These are phyloP conservation scores for Nematostella vectensis DNA, from an alignment of 92 coral and sea anemone species.

Conservation along the genomic window DNA sequence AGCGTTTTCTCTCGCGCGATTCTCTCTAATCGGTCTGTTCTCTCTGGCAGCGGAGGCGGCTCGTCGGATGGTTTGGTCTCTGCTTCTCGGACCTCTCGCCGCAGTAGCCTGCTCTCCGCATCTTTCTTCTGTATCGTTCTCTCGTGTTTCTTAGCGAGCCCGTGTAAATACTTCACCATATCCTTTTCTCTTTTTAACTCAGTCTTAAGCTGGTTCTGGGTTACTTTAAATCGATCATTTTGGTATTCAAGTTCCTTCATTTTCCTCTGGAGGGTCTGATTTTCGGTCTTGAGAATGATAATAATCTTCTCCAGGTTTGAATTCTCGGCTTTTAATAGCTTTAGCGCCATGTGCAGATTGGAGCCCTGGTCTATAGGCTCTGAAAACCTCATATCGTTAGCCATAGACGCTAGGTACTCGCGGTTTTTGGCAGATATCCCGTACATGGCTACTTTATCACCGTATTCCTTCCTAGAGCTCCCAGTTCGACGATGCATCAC, in stretches of 20 bases:
- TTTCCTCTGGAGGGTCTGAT: constrained; percentile 65
- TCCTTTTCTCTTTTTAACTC: constrained; percentile 76
- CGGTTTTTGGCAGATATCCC: constrained; percentile 6
- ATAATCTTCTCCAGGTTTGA: constrained; percentile 82
- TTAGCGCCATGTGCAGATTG: constrained; percentile 78
- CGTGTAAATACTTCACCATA: constrained; percentile 74
- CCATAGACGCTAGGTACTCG: constrained; percentile 24
- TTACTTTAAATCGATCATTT: constrained; percentile 75
- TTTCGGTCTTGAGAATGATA: constrained; percentile 72
- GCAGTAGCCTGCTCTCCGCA: constrained; percentile 64
- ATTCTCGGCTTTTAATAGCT: constrained; percentile 81
- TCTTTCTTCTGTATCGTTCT: constrained; percentile 84
- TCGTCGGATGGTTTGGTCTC: constrained; percentile 21
- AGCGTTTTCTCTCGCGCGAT: constrained; percentile 8
- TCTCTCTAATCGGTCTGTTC: constrained; percentile 9
- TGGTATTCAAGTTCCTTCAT: constrained; percentile 84
- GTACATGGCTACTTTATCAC: constrained; percentile 5
- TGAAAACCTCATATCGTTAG: constrained; percentile 44
- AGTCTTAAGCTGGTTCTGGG: constrained; percentile 76
- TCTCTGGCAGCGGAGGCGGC: constrained; percentile 13
- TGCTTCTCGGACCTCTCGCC: constrained; percentile 48
- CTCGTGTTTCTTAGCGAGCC: constrained; percentile 76
- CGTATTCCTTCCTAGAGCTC: too few relatives aligned
- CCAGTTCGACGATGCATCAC: too few relatives aligned
- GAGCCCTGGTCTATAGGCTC: constrained; percentile 83